Conservation (phyloP, 2,113 vertebrate genomes). For the Malurus melanocephalus region DNA sequence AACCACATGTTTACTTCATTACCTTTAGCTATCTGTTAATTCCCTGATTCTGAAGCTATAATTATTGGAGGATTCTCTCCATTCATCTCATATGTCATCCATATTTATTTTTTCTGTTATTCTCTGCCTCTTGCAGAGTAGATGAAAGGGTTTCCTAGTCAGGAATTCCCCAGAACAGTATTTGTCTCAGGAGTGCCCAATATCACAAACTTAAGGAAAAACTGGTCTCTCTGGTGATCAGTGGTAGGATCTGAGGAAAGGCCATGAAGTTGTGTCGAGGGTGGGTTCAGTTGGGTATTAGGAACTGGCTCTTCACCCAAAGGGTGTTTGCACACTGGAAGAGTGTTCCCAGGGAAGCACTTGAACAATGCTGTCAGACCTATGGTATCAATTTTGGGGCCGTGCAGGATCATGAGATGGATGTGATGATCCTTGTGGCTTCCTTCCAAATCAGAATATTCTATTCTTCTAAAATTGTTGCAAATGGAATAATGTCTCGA, state of each 20-base stretch:
- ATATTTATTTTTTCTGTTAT: neutral
- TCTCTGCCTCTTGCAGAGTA: neutral
- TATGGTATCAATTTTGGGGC: neutral
- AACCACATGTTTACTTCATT: neutral
- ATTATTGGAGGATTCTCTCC: neutral
- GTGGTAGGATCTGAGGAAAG: neutral
- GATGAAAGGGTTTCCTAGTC: neutral
- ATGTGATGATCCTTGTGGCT: neutral
- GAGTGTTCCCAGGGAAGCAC: neutral
- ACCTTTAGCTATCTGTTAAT: neutral
- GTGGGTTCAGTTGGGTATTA: neutral
- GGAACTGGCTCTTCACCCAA: neutral
- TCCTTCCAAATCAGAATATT: neutral
- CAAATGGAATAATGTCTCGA: neutral
- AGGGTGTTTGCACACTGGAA: neutral
- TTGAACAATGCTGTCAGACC: neutral
- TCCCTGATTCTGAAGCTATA: neutral
- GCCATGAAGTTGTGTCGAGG: neutral
- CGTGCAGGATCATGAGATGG: accelerated
- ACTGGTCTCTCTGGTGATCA: neutral
- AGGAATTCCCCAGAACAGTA: neutral
- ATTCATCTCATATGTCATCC: neutral
- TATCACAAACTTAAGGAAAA: neutral
- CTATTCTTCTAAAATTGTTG: neutral
- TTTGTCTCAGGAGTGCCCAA: neutral